Conservation (phyloP, 2,113 vertebrate species). For the Tauraco erythrolophus region DNA sequence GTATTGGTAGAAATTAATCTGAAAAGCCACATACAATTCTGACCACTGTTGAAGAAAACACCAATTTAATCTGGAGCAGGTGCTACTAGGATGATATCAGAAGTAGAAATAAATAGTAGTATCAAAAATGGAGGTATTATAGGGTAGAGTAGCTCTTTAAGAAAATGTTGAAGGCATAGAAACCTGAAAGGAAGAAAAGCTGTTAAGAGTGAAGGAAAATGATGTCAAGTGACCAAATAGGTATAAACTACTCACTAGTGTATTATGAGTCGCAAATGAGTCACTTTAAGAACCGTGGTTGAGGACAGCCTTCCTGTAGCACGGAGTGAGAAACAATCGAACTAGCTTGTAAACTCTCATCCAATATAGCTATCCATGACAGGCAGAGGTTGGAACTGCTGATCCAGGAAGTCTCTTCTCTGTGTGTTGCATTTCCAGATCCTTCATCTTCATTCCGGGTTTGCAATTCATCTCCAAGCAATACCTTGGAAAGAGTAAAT, state of each 20-base stretch:
- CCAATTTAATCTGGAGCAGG: not conserved
- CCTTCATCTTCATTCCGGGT: not conserved
- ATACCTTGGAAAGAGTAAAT: not conserved
- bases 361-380: not conserved
- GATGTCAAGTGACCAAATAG: not conserved
- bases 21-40: not conserved
- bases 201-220: not conserved
- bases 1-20: not conserved
- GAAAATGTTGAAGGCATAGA: not conserved
- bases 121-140: not conserved
- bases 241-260: not conserved
- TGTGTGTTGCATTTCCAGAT: not conserved
- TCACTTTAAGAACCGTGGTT: not conserved
- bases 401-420: not conserved
- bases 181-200: not conserved
- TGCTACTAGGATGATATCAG: not conserved
- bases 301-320: not conserved
- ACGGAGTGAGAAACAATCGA: not conserved
- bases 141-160: not conserved
- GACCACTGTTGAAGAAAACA: not conserved
- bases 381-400: not conserved
- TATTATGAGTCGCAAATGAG: not conserved
- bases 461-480: not conserved
- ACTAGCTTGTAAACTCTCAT: not conserved
- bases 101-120: not conserved